Conservation (phyloP, 2,113 vertebrate species). For the Eubucco bourcierii region DNA sequence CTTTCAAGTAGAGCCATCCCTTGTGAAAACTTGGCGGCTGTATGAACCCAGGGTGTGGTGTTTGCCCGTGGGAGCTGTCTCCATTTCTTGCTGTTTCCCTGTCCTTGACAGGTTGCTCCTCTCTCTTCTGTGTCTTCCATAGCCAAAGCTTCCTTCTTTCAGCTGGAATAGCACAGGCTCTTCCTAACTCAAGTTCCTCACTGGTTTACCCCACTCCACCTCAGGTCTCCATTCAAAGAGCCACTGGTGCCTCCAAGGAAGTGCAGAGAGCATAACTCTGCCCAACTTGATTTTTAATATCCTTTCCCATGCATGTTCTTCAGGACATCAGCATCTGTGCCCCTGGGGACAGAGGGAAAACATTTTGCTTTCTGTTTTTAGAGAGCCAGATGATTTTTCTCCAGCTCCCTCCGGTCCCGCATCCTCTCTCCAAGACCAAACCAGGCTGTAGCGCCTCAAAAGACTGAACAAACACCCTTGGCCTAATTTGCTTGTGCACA, state of each 20-base stretch:
- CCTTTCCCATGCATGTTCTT: slow-evolving; percentile 21
- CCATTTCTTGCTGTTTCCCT: neutral
- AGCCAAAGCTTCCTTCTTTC: neutral
- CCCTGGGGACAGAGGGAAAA: slow-evolving; percentile 40
- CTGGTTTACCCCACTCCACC: neutral
- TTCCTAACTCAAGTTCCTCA: neutral
- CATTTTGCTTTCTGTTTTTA: slow-evolving; percentile 42
- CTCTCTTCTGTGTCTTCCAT: neutral
- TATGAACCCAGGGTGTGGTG: neutral
- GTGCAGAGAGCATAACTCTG: neutral
- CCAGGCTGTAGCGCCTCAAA: neutral
- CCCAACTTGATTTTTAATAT: neutral
- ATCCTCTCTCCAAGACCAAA: neutral
- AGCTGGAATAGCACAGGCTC: neutral
- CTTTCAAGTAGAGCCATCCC: slow-evolving; percentile 62
- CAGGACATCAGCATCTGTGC: neutral
- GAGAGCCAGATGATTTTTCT: slow-evolving; percentile 29
- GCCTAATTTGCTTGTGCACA: slow-evolving; percentile 32
- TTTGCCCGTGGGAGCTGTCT: neutral
- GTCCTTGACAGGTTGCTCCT: slow-evolving; percentile 10
- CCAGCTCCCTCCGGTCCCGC: slow-evolving; percentile 7
- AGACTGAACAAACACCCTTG: slow-evolving; percentile 28
- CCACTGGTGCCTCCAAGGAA: neutral
- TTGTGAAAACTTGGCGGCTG: slow-evolving; percentile 19
- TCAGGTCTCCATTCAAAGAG: neutral